Percentiles rank a stretch among this genome's conserved stretches.
phyloP scores from a whole-genome alignment of 2,113 vertebrate species.

The Coturnix japonica region DNA sequence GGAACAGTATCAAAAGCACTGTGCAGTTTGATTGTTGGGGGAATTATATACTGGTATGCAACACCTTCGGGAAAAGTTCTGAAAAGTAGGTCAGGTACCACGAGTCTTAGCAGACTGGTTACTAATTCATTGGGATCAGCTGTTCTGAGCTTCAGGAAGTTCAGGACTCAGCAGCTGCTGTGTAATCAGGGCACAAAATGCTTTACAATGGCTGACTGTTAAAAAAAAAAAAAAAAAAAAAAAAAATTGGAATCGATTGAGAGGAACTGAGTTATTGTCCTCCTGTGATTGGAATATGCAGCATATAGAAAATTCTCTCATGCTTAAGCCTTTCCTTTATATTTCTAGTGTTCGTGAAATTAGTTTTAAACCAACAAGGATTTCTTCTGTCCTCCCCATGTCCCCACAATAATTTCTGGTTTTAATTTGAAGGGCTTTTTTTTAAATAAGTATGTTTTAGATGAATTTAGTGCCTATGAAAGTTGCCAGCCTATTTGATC shows the following conservation, averaged over 20 bases:
- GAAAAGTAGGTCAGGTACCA: slow-evolving; percentile 56
- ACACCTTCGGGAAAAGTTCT: slow-evolving; percentile 47
- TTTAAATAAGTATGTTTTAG: slow-evolving; percentile 26
- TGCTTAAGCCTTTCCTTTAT: slow-evolving; percentile 40
- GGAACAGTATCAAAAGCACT: slow-evolving; percentile 15
- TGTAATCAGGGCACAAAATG: slow-evolving; percentile 43
- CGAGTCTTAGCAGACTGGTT: slow-evolving; percentile 37
- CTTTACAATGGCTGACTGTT: slow-evolving; percentile 30
- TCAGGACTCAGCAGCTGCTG: slow-evolving; percentile 63
- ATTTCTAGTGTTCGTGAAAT: slow-evolving; percentile 44
- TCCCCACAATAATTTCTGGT: slow-evolving; percentile 26
- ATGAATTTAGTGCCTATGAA: neutral
- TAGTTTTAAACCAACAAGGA: slow-evolving; percentile 41
- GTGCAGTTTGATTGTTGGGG: slow-evolving; percentile 12
- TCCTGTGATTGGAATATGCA: slow-evolving; percentile 34
- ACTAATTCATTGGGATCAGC: slow-evolving; percentile 63
- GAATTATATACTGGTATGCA: slow-evolving; percentile 30
- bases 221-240: slow-evolving; percentile 16
- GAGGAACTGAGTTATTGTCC: slow-evolving; percentile 61
- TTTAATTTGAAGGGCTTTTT: neutral
- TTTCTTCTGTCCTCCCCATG: neutral
- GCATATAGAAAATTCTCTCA: slow-evolving; percentile 38
- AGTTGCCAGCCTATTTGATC: neutral
- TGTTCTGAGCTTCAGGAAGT: slow-evolving; percentile 60
- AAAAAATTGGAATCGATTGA: slow-evolving; percentile 51